Evolutionary conservation across 2,888 invertebrate genomes (phyloP).

Genomic region (Epirrhoe alternata): DNA sequence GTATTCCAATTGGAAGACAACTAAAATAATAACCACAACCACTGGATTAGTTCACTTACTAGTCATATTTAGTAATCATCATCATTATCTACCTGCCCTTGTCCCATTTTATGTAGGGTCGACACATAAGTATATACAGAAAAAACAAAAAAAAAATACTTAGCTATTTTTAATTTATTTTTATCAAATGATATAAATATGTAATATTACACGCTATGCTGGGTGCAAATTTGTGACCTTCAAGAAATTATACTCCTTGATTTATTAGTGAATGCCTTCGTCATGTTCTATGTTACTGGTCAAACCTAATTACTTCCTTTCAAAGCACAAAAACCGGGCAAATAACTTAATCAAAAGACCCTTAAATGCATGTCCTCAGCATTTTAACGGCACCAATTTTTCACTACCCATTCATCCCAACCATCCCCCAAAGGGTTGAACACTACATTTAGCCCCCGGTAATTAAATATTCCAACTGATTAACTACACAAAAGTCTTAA

Average conservation of each 20-base stretch:
- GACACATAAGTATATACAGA: too few species aligned
- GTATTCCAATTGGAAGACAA: constrained; percentile 15
- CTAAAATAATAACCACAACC: background rate
- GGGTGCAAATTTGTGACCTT: too few species aligned
- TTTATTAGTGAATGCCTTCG: too few species aligned
- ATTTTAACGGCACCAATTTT: constrained; percentile 38
- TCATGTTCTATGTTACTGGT: background rate
- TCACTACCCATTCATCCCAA: constrained; percentile 35
- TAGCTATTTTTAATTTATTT: too few species aligned
- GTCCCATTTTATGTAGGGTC: too few species aligned
- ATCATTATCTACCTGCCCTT: too few species aligned
- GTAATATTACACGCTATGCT: too few species aligned
- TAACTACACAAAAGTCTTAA: constrained; percentile 74
- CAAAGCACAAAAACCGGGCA: background rate
- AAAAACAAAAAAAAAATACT: too few species aligned
- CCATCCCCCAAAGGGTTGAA: constrained; percentile 54
- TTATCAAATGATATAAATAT: too few species aligned
- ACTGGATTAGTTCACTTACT: too few species aligned
- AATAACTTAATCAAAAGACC: constrained; percentile 29
- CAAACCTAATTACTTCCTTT: background rate
- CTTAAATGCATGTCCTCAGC: constrained; percentile 37
- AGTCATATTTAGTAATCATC: too few species aligned
- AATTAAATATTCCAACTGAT: constrained; percentile 84
- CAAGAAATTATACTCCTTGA: too few species aligned
- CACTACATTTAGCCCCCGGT: constrained; percentile 63